These are phyloP conservation scores for Malurus alboscapulatus DNA, from an alignment of 2,113 vertebrate genomes.

Conservation along the genomic window DNA sequence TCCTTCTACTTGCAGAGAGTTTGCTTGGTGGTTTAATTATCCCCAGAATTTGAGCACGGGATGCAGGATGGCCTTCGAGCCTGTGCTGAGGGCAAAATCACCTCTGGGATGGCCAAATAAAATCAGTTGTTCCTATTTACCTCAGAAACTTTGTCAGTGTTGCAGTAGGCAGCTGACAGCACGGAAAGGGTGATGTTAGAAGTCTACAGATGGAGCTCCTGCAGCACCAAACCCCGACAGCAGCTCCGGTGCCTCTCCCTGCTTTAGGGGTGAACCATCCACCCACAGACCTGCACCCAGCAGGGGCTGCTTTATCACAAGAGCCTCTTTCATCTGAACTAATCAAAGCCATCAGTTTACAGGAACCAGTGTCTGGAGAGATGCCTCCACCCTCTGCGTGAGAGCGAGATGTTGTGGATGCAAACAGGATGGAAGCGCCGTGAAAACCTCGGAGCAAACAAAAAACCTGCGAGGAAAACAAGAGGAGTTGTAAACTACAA, in stretches of 20 bases:
- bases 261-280: neutral
- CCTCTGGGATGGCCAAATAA: neutral
- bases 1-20: neutral
- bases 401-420: neutral
- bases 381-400: neutral
- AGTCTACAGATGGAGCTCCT: slow-evolving; percentile 31
- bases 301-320: slow-evolving; percentile 20
- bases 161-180: neutral
- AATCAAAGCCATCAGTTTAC: slow-evolving; percentile 57
- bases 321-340: slow-evolving; percentile 53
- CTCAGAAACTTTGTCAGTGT: neutral
- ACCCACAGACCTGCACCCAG: slow-evolving; percentile 19
- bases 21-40: neutral
- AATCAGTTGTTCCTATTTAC: neutral
- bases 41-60: neutral
- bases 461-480: slow-evolving; percentile 42
- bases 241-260: neutral
- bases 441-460: neutral
- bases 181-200: too few relatives aligned
- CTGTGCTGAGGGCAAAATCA: neutral
- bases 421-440: neutral
- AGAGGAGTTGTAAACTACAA: slow-evolving; percentile 33
- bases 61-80: neutral
- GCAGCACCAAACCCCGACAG: neutral
- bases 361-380: slow-evolving; percentile 6